A percentile compares a stretch with the other conserved stretches of the same genome.
Conservation (phyloP, 2,888 invertebrate genomes). For the Melanostoma scalare region DNA sequence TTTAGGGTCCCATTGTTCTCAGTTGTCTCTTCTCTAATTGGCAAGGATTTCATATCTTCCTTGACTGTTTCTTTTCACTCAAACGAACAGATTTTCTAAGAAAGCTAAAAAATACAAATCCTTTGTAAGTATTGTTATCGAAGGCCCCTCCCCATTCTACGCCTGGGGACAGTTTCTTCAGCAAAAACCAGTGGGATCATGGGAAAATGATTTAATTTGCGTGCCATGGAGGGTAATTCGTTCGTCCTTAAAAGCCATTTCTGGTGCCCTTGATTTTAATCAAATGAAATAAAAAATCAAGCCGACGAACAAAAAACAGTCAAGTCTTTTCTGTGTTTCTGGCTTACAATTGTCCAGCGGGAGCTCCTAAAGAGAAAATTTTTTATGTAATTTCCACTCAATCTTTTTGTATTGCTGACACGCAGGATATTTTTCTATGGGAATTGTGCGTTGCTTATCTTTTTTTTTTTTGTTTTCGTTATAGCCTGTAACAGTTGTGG, state of each 20-base stretch:
- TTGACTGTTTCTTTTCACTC: not conserved
- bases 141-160: not conserved
- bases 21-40: constrained; percentile 55
- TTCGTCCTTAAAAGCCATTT: constrained; percentile 54
- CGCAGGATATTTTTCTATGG: constrained; percentile 53
- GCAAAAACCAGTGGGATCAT: constrained; percentile 10
- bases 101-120: not conserved
- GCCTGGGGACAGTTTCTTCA: not conserved
- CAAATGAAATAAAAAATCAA: constrained; percentile 43
- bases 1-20: constrained; percentile 41
- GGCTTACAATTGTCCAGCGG: constrained; percentile 23
- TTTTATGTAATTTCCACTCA: constrained; percentile 26
- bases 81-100: too few relatives aligned
- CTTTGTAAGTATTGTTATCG: constrained; percentile 3
- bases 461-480: constrained; percentile 16
- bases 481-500: constrained; percentile 26
- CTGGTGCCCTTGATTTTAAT: constrained; percentile 60
- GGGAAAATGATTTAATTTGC: constrained; percentile 56
- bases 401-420: constrained; percentile 55
- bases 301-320: not conserved
- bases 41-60: constrained; percentile 44
- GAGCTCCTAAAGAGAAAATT: not conserved
- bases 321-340: constrained; percentile 5
- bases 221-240: constrained; percentile 53
- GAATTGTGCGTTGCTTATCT: constrained; percentile 50